Percentiles rank a stretch among this genome's conserved stretches.
phyloP scores from a whole-genome alignment of 2,888 invertebrate genomes.

The Ochropleura leucogaster region DNA sequence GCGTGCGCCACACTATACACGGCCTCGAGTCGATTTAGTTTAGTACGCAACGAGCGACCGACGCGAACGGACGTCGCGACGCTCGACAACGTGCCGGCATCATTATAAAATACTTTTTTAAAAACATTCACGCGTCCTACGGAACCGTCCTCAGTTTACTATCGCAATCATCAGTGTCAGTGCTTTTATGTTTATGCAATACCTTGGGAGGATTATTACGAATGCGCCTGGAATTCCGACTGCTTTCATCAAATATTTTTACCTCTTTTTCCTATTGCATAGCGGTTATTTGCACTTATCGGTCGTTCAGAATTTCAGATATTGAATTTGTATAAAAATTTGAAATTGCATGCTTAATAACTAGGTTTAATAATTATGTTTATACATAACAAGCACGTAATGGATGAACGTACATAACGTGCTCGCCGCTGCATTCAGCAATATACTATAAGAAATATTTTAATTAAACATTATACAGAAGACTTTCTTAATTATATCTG shows the following conservation, averaged over 20 bases:
- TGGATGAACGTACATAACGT: conserved; percentile 32
- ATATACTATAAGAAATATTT: conserved; percentile 26
- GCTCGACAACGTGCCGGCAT: conserved; percentile 73
- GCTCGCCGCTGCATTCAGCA: conserved; percentile 53
- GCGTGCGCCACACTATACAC: conserved; percentile 86
- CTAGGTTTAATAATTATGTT: conserved; percentile 72
- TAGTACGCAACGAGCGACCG: conserved; percentile 83
- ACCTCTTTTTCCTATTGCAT: conserved; percentile 50
- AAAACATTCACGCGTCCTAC: conserved; percentile 80
- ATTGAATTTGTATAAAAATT: conserved; percentile 59
- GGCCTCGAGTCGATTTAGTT: conserved; percentile 76
- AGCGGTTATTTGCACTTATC: conserved; percentile 65
- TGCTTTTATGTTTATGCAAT: conserved; percentile 64
- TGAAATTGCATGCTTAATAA: conserved; percentile 75
- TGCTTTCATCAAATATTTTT: conserved; percentile 65
- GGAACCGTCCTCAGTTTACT: conserved; percentile 81
- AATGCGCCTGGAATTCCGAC: conserved; percentile 58
- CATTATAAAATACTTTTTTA: conserved; percentile 71
- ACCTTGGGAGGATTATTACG: conserved; percentile 70
- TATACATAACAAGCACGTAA: conserved; percentile 70
- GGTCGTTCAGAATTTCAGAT: conserved; percentile 58
- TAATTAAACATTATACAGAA: conserved; percentile 28
- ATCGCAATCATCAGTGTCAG: conserved; percentile 72
- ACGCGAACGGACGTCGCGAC: conserved; percentile 75
- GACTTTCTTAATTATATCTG: conserved; percentile 27